Evolutionary conservation across 2,113 vertebrate genomes (phyloP).

Genomic region (Corynorhinus townsendii): DNA sequence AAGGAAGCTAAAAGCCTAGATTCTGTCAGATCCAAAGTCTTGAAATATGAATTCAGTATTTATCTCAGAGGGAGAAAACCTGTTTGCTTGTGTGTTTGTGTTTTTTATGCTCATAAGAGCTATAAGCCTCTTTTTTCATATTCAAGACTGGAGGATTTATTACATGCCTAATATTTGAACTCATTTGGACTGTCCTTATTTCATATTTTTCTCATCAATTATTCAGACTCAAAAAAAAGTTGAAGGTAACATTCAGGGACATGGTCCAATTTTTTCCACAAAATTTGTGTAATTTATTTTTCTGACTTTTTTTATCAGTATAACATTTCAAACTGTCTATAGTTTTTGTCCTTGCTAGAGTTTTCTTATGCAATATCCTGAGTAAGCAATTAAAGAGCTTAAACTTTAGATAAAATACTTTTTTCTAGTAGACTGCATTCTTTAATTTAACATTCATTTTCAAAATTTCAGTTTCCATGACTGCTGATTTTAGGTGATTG

Average conservation of each 20-base stretch:
- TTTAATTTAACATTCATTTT: background rate
- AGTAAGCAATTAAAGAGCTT: background rate
- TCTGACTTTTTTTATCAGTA: background rate
- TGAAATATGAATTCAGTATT: slow-evolving; percentile 13
- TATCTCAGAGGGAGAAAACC: background rate
- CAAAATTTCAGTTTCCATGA: background rate
- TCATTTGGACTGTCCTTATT: background rate
- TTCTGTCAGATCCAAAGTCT: background rate
- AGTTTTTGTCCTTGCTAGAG: background rate
- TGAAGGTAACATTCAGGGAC: background rate
- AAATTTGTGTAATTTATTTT: background rate
- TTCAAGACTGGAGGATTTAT: background rate
- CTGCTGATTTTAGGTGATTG: background rate
- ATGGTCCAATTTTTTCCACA: background rate
- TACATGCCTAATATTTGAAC: background rate
- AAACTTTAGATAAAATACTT: background rate
- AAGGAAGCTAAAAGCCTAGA: background rate
- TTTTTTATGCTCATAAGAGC: background rate
- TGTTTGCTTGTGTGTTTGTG: background rate
- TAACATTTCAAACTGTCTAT: background rate
- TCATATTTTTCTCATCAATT: background rate
- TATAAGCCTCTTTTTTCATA: background rate
- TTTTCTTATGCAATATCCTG: background rate
- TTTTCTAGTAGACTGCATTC: background rate
- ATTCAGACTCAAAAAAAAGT: background rate